phyloP scores from a whole-genome alignment of 2,797 vertebrate species.

The Gallirallus australis region DNA sequence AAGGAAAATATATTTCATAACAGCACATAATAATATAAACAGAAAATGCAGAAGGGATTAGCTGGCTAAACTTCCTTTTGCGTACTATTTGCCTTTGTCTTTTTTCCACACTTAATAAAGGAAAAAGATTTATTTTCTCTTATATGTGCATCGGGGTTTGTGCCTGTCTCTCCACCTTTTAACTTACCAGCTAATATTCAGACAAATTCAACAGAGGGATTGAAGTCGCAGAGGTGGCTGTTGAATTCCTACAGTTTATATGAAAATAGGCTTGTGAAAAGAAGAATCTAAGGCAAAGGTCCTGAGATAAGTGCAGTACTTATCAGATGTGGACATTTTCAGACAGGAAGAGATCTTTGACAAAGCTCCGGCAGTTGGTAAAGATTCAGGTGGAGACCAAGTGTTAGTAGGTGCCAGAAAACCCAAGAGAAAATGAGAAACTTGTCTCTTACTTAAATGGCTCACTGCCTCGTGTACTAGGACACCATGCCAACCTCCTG shows the following conservation, averaged over 20 bases:
- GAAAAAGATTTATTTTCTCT: not conserved
- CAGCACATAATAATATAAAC: not conserved
- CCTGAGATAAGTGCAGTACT: not conserved
- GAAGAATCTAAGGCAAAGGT: not conserved
- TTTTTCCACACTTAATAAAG: not conserved
- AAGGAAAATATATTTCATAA: not conserved
- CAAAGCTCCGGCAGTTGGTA: not conserved
- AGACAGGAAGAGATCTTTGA: not conserved
- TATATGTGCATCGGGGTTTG: fast-evolving
- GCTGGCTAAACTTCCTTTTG: not conserved
- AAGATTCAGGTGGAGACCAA: not conserved
- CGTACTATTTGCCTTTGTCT: not conserved
- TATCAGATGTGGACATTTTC: not conserved
- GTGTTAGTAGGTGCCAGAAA: not conserved
- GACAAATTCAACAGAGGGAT: not conserved
- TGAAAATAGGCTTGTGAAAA: not conserved
- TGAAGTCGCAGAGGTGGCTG: not conserved
- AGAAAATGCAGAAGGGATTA: not conserved
- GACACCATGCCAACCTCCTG: not conserved
- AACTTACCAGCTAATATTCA: not conserved
- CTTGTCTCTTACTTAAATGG: fast-evolving
- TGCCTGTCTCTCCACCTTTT: not conserved
- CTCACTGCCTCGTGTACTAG: not conserved
- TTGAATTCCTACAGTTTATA: not conserved
- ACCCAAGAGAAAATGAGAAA: not conserved